Evolutionary conservation across 2,113 vertebrate species (phyloP), one percentile per base, ranked within the genome.

Genomic region (Dipodomys ordii): DNA sequence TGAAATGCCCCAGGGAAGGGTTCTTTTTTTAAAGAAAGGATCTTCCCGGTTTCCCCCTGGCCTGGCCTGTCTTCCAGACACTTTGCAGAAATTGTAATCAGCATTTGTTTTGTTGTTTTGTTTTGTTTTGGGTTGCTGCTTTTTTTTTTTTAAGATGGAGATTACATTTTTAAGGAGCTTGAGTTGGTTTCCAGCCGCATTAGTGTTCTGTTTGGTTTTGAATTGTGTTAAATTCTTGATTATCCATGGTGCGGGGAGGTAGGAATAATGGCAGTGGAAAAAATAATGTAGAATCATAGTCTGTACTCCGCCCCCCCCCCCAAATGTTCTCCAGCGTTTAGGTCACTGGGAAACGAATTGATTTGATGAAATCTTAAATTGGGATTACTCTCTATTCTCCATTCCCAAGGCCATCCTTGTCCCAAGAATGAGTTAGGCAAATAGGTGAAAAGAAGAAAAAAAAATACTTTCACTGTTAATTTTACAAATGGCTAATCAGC

Each of bases 401-500:
- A 87, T 25, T 74, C 69, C 44, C 35, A 83, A 77, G 79, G 13
- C 79, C 68, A 16, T 57, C 15, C 49, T 91, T 87, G 62, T 32
- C 20, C 20, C 28, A 62, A 7, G 73, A 28, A n/a, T 67, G 79
- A 88, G 73, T 30, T 71, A 60, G 60, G 67, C 76, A 92, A 2
- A 64, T 28, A 60, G 49, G 44, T 78, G 67, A 92, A 83, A 57
- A 80, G 64, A 69, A 95, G 76, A 83, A 28, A 60, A 57, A 62
- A 92, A 62, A 39, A 35, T n/a, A 72, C 53, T 88, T 93, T 78
- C 76, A 65, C 46, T 60, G 25, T 46, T 91, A 89, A 65, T 79
- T 95, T 96, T 96, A 62, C 83, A 39, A 32, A 67, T 91, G 72
- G 60, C 25, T 78, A 35, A 79, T 92, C 86, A 87, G 64, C 71